A percentile compares a stretch with the other conserved stretches of the same genome.
These are phyloP conservation scores for Ariolimax columbianus DNA, from an alignment of 2,888 invertebrate genomes.

Conservation along the genomic window DNA sequence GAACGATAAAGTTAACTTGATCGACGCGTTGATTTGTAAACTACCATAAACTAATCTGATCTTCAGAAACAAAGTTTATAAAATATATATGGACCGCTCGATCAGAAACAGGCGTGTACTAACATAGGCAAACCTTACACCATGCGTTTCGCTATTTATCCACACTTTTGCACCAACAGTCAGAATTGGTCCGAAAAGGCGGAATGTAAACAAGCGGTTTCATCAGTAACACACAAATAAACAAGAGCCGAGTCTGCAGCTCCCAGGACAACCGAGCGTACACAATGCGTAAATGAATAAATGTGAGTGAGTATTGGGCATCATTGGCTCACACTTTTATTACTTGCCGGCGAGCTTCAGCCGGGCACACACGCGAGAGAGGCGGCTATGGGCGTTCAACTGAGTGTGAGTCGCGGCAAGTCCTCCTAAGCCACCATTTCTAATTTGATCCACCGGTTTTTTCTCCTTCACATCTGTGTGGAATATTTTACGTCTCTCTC, in stretches of 20 bases:
- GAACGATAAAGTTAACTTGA: too few relatives aligned
- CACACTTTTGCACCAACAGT: background rate
- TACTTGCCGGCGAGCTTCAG: background rate
- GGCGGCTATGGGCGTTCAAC: background rate
- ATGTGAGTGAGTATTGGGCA: constrained; percentile 12
- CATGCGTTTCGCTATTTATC: background rate
- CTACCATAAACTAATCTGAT: background rate
- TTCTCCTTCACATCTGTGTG: background rate
- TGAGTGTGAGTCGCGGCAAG: constrained; percentile 15
- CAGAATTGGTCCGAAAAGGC: constrained; percentile 2
- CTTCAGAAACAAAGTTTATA: background rate
- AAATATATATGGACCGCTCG: too few relatives aligned
- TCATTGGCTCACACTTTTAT: background rate
- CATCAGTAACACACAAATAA: constrained; percentile 26
- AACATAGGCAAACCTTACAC: background rate
- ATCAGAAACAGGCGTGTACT: too few relatives aligned
- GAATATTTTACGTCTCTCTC: constrained; percentile 11
- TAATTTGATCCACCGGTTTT: constrained; percentile 26
- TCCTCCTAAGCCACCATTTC: constrained; percentile 30
- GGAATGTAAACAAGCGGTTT: constrained; percentile 22
- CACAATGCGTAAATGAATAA: constrained; percentile 17
- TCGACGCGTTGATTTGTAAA: constrained; percentile 18
- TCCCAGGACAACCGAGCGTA: constrained; percentile 27
- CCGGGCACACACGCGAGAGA: background rate
- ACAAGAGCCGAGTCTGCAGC: background rate